phyloP scores from a whole-genome alignment of 2,797 vertebrate genomes.

The Emydoidea blandingii region DNA sequence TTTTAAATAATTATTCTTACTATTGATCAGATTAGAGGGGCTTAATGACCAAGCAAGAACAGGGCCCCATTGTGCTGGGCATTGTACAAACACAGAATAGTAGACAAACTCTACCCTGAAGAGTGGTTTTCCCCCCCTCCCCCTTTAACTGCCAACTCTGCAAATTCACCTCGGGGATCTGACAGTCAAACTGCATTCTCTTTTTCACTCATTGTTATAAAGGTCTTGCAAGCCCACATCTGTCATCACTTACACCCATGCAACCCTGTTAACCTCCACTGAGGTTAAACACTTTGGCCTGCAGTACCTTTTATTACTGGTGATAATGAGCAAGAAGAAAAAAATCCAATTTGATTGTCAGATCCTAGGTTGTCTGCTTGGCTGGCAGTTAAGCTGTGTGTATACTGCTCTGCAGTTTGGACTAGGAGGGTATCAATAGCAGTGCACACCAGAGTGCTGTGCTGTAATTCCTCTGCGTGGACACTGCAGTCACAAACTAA shows the following conservation, averaged over 20 bases:
- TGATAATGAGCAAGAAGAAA: not conserved
- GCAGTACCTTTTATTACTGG: not conserved
- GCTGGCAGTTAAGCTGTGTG: not conserved
- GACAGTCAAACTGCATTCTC: not conserved
- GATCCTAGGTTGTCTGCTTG: not conserved
- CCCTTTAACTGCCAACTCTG: not conserved
- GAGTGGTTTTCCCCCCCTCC: not conserved
- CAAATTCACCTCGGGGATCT: not conserved
- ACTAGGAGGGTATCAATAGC: not conserved
- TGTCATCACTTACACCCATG: not conserved
- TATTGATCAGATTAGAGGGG: accelerated
- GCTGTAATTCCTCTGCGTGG: not conserved
- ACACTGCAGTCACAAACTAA: not conserved
- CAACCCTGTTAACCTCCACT: not conserved
- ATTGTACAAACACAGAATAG: not conserved
- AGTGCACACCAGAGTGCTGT: not conserved
- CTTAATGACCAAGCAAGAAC: not conserved
- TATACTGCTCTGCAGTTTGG: not conserved
- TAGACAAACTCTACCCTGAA: not conserved
- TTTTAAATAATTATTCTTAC: not conserved
- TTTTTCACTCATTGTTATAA: not conserved
- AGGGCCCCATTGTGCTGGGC: not conserved
- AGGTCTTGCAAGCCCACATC: not conserved
- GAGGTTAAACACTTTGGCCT: not conserved
- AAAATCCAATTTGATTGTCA: not conserved